Evolutionary conservation across 1,140 invertebrate genomes (phyloP), one percentile per base, ranked within the genome.

Genomic region (Sminthurinus signatus): DNA sequence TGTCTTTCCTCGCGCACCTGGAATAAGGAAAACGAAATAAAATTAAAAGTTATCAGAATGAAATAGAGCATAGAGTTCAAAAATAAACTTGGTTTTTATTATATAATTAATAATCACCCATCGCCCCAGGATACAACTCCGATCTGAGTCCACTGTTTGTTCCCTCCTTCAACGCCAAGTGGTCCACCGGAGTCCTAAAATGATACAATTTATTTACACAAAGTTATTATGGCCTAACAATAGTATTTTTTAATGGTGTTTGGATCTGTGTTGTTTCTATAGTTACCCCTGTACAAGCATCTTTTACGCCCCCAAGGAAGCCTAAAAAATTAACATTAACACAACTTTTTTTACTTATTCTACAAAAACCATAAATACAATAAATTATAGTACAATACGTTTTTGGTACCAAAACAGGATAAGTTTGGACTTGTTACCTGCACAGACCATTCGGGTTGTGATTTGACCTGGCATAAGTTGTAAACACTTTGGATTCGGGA

Each of bases 391-490:
- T n/a, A n/a, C n/a, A n/a, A n/a, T n/a, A n/a, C n/a, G n/a, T n/a
- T n/a, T n/a, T n/a, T n/a, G n/a, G n/a, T n/a, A n/a, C n/a, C n/a
- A n/a, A n/a, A n/a, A n/a, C n/a, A n/a, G n/a, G n/a, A n/a, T n/a
- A n/a, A n/a, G n/a, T n/a, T n/a, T n/a, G n/a, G 84, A 79, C 2
- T 74, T 65, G 60, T 83, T 79, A 0, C 89, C 89, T 3, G 88
- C 89, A 75, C 89, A 91, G 51, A 92, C 83, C 78, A 81, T 80
- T 54, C 79, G 76, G 62, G 77, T 74, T 8, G 73, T 60, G 51
- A 75, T 8, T 29, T 27, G 14, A 29, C 27, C 14, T 25, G 55
- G 39, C 63, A 65, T 65, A 0, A 60, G 54, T 54, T 29, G 42
- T 1, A 19, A 5, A 23, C 63, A 65, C 14, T 59, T 48, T 0